A percentile compares a stretch with the other conserved stretches of the same genome.
These are phyloP conservation scores for Sardinella longiceps DNA, from an alignment of 2,797 vertebrate species.

Conservation along the genomic window DNA sequence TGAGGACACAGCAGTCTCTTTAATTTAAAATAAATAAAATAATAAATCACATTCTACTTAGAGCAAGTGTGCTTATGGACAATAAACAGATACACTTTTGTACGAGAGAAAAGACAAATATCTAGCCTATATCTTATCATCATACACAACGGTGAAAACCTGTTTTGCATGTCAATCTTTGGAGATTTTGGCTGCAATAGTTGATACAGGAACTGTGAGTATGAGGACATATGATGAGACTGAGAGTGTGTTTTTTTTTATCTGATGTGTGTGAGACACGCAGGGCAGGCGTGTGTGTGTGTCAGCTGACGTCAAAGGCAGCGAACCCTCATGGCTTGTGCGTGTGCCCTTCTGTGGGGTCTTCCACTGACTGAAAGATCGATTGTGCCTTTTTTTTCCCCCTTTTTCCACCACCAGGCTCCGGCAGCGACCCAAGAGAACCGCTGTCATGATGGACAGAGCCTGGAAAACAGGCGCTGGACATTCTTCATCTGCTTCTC, in stretches of 20 bases:
- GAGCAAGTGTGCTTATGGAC: neutral
- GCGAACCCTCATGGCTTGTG: neutral
- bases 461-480: neutral
- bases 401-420: neutral
- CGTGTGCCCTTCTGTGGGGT: slow-evolving; percentile 1
- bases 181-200: neutral
- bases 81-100: neutral
- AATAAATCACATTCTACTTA: neutral
- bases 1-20: neutral
- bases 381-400: neutral
- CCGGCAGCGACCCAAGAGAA: neutral
- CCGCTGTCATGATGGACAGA: neutral
- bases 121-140: neutral
- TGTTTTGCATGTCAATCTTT: neutral
- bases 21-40: too few relatives aligned
- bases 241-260: neutral
- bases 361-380: neutral
- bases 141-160: neutral
- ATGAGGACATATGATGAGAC: neutral
- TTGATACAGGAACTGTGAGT: too few relatives aligned
- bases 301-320: neutral
- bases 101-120: neutral
- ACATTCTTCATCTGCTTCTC: slow-evolving; percentile 6
- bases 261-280: neutral
- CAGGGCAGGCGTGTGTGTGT: too few relatives aligned